Conservation (phyloP, 2,888 invertebrate genomes). For the Latheticus oryzae region DNA sequence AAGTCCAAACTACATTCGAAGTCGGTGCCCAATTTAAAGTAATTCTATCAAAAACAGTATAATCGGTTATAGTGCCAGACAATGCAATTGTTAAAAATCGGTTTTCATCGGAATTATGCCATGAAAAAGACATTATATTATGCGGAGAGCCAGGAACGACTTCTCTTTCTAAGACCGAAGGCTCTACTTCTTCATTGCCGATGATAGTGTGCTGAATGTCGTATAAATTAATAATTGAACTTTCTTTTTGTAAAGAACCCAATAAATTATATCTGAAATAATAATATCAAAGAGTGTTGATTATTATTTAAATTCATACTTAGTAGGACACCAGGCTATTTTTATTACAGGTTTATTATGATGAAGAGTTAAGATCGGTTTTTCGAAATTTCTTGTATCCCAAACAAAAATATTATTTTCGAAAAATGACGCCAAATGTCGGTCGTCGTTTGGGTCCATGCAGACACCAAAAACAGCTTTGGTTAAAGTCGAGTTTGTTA, state of each 20-base stretch:
- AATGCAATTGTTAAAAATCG: slow-evolving; percentile 77
- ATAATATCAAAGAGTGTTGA: too few species aligned
- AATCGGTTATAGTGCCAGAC: slow-evolving; percentile 75
- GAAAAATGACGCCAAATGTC: slow-evolving; percentile 85
- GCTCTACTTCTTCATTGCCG: slow-evolving; percentile 80
- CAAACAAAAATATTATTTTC: slow-evolving; percentile 87
- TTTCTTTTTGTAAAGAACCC: slow-evolving; percentile 85
- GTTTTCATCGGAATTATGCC: slow-evolving; percentile 88
- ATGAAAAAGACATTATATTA: slow-evolving; percentile 80
- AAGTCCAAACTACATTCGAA: slow-evolving; percentile 80
- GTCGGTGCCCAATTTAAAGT: slow-evolving; percentile 84
- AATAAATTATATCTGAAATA: slow-evolving; percentile 77
- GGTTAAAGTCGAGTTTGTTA: slow-evolving; percentile 75
- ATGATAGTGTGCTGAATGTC: slow-evolving; percentile 82
- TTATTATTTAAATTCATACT: slow-evolving; percentile 69
- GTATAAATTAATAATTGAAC: slow-evolving; percentile 80
- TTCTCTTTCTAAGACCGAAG: slow-evolving; percentile 79
- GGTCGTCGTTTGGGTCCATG: slow-evolving; percentile 81
- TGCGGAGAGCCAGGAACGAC: slow-evolving; percentile 67
- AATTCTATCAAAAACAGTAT: slow-evolving; percentile 83
- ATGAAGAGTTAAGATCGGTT: slow-evolving; percentile 80
- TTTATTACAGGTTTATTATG: slow-evolving; percentile 78
- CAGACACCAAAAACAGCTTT: slow-evolving; percentile 87
- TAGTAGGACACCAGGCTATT: slow-evolving; percentile 90
- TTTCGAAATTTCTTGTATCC: slow-evolving; percentile 89